A percentile compares a stretch with the other conserved stretches of the same genome.
Conservation (phyloP, 1,140 invertebrate genomes). For the Drosophila watanabei region DNA sequence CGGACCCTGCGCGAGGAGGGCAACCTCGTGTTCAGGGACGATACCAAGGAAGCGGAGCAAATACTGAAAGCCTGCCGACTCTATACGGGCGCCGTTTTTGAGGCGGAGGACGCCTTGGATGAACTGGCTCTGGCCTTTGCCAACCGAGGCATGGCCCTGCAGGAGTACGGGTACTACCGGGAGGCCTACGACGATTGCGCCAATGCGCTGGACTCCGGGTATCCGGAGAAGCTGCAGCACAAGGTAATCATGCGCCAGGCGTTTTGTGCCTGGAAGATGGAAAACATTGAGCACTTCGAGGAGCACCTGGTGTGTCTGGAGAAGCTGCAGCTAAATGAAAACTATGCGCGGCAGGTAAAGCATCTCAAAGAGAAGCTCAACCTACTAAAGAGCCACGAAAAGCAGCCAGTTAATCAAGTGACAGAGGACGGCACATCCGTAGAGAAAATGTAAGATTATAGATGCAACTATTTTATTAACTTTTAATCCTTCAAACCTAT, state of each 20-base stretch:
- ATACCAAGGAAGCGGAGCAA: conserved; percentile 14
- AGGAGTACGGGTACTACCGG: conserved; percentile 69
- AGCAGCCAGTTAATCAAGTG: not conserved
- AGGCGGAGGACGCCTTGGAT: conserved; percentile 39
- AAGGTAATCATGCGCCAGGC: conserved; percentile 75
- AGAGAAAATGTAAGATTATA: conserved; percentile 55
- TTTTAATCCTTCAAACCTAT: not conserved
- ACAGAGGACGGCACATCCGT: not conserved
- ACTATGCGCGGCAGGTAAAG: conserved; percentile 38
- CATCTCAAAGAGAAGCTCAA: conserved; percentile 39
- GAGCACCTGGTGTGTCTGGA: conserved; percentile 38
- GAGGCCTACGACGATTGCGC: conserved; percentile 78
- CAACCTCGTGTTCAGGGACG: conserved; percentile 44
- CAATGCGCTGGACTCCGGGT: conserved; percentile 67
- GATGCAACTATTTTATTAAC: not conserved
- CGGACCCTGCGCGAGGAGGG: conserved; percentile 52
- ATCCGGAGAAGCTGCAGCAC: conserved; percentile 59
- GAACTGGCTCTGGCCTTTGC: conserved; percentile 65
- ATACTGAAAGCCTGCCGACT: conserved; percentile 53
- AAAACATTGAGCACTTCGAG: conserved; percentile 20
- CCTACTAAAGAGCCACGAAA: not conserved
- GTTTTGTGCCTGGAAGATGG: conserved; percentile 61
- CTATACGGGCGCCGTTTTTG: conserved; percentile 66
- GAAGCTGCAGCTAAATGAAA: conserved; percentile 42
- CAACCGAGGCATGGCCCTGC: conserved; percentile 72